phyloP scores from a whole-genome alignment of 1,140 invertebrate species.

The Orchesella cincta region DNA sequence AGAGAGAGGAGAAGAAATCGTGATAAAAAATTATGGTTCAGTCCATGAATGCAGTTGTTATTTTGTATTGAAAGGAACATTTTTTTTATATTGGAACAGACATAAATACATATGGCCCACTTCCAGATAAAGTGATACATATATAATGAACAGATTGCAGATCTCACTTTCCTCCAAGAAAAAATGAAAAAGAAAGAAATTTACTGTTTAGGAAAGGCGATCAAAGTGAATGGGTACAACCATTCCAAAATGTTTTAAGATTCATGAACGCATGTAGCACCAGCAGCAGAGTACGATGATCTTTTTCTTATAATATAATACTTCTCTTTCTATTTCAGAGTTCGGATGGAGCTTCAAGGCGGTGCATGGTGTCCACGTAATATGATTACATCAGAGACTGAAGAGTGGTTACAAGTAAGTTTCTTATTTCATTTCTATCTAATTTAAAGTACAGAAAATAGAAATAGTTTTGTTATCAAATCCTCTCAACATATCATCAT shows the following conservation, averaged over 20 bases:
- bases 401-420: conserved; percentile 69
- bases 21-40: not conserved
- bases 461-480: no score
- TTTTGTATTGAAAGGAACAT: not conserved
- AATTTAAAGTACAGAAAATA: conserved; percentile 13
- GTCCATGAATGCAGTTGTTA: not conserved
- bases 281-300: no score
- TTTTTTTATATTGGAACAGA: not conserved
- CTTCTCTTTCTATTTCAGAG: conserved; percentile 61
- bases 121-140: not conserved
- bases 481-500: not conserved
- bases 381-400: conserved; percentile 64
- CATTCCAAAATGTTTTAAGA: no score
- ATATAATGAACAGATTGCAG: not conserved
- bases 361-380: conserved; percentile 82
- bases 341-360: conserved; percentile 71
- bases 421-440: not conserved
- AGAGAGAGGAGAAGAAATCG: not conserved
- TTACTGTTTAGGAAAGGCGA: no score
- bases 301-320: no score
- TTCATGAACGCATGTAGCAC: no score
- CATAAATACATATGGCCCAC: not conserved
- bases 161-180: not conserved
- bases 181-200: no score
- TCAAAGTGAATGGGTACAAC: no score